These are phyloP conservation scores for Dromococcyx pavoninus DNA, from an alignment of 2,797 vertebrate species.

Conservation along the genomic window DNA sequence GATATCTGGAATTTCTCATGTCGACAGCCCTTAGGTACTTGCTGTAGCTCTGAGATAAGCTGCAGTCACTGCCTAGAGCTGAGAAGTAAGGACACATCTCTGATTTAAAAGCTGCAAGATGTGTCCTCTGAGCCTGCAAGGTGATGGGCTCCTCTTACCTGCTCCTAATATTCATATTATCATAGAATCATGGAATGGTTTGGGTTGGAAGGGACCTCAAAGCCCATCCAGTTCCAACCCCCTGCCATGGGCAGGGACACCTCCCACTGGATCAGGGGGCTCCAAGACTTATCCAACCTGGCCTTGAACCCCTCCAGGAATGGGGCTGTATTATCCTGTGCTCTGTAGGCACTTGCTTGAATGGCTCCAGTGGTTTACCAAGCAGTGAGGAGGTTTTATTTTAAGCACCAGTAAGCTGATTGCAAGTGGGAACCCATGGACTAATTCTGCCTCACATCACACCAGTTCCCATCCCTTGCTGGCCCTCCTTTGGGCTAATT, in stretches of 20 bases:
- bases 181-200: not conserved
- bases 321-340: fast-evolving
- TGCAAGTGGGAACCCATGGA: fast-evolving
- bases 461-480: not conserved
- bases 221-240: no score
- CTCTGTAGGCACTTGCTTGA: not conserved
- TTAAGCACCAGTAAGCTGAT: not conserved
- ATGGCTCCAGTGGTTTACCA: not conserved
- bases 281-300: no score
- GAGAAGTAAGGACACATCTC: not conserved
- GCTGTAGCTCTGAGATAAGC: not conserved
- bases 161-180: not conserved
- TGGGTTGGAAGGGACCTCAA: no score
- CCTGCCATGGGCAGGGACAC: no score
- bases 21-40: not conserved
- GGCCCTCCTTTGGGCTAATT: not conserved
- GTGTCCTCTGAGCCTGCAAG: not conserved
- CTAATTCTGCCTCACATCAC: not conserved
- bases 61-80: not conserved
- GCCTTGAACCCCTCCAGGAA: no score
- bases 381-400: not conserved
- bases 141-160: not conserved
- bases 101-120: not conserved
- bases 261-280: no score
- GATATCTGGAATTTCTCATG: not conserved